Percentiles rank a stretch among this genome's conserved stretches.
Evolutionary conservation across 2,797 vertebrate genomes (phyloP).

Genomic region (Gymnothorax javanicus): DNA sequence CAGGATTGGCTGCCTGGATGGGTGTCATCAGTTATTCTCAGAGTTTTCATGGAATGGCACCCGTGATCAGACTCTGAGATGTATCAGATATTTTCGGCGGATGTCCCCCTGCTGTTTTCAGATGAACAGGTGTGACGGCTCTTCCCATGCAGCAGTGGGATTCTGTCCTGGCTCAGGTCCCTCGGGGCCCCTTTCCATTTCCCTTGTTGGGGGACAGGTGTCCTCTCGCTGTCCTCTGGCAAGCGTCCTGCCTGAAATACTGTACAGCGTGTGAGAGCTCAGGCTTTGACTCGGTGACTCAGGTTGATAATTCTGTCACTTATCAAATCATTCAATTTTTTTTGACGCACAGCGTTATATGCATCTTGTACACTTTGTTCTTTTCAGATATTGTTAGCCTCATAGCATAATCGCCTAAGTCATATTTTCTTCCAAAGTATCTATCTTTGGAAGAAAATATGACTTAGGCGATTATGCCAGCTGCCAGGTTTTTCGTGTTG

Average conservation of each 20-base stretch:
- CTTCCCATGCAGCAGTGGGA: not conserved
- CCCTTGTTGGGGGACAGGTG: not conserved
- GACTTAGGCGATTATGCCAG: no score
- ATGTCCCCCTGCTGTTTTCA: not conserved
- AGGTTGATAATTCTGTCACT: not conserved
- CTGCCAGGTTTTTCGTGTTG: no score
- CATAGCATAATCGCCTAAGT: no score
- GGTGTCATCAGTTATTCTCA: not conserved
- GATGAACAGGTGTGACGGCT: constrained; percentile 37
- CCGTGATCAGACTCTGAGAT: not conserved
- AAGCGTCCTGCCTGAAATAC: not conserved
- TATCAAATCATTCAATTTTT: not conserved
- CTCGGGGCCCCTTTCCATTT: not conserved
- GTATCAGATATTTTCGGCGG: not conserved
- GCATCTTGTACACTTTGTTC: not conserved
- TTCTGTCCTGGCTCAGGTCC: not conserved
- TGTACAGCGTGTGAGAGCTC: not conserved
- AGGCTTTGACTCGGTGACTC: not conserved
- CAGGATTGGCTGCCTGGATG: no score
- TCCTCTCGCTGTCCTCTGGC: not conserved
- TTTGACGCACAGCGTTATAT: not conserved
- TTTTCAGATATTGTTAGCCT: no score
- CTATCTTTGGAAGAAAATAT: no score
- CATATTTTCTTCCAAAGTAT: no score
- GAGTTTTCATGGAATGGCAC: not conserved